Evolutionary conservation across 2,888 invertebrate species (phyloP).

Genomic region (Macrostomum cliftonense): DNA sequence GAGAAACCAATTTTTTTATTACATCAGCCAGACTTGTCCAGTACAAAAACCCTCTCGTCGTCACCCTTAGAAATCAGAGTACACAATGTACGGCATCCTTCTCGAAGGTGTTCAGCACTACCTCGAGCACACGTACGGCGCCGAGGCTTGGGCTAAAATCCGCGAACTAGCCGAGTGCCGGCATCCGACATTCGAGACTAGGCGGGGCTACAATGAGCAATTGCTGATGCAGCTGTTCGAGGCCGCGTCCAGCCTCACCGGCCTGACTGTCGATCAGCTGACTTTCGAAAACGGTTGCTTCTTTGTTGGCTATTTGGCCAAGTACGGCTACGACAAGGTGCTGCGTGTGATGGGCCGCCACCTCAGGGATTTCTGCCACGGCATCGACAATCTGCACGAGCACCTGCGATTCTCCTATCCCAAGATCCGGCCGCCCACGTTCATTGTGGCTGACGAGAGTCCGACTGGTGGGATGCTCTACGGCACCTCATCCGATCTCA

Average conservation of each 20-base stretch:
- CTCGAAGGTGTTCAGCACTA: slow-evolving; percentile 77
- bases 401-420: slow-evolving; percentile 12
- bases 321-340: slow-evolving; percentile 10
- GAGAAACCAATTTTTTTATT: too few relatives aligned
- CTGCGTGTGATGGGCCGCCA: slow-evolving; percentile 9
- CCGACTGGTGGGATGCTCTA: slow-evolving; percentile 29
- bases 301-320: slow-evolving; percentile 7
- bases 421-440: slow-evolving; percentile 11
- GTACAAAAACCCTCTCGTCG: too few relatives aligned
- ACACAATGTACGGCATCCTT: slow-evolving; percentile 67
- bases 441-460: slow-evolving; percentile 2
- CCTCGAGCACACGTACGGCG: slow-evolving; percentile 69
- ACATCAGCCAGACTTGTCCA: too few relatives aligned
- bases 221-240: slow-evolving; percentile 58
- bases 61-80: too few relatives aligned
- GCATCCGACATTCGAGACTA: slow-evolving; percentile 53
- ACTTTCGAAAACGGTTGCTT: slow-evolving; percentile 10
- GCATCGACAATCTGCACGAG: slow-evolving; percentile 11
- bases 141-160: slow-evolving; percentile 77
- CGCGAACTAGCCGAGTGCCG: slow-evolving; percentile 62
- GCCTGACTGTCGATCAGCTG: slow-evolving; percentile 5
- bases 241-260: slow-evolving; percentile 17
- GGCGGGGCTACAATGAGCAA: slow-evolving; percentile 78
- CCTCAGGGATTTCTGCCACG: slow-evolving; percentile 7
- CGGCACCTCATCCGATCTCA: slow-evolving; percentile 2